A percentile compares a stretch with the other conserved stretches of the same genome.
Evolutionary conservation across 2,888 invertebrate genomes (phyloP).

Genomic region (Synanthedon myopaeformis): DNA sequence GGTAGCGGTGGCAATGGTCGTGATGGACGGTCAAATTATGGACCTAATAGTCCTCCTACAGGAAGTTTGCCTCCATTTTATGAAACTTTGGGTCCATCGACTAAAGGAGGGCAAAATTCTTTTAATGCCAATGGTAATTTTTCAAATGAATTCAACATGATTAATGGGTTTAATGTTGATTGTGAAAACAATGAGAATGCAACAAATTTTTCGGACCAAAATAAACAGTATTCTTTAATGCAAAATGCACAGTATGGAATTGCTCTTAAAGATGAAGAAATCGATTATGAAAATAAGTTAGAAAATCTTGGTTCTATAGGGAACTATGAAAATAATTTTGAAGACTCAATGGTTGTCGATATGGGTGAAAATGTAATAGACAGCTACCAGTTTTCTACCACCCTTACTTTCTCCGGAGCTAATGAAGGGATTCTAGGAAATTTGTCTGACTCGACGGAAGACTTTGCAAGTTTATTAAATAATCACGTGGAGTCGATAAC

Average conservation of each 20-base stretch:
- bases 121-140: conserved; percentile 78
- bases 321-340: conserved; percentile 74
- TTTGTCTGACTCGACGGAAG: conserved; percentile 84
- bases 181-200: conserved; percentile 78
- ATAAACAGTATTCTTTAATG: conserved; percentile 82
- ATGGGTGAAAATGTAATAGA: conserved; percentile 83
- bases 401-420: conserved; percentile 81
- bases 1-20: conserved; percentile 84
- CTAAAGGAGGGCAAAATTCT: conserved; percentile 81
- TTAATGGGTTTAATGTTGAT: conserved; percentile 80
- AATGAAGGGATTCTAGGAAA: conserved; percentile 84
- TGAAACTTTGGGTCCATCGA: conserved; percentile 76
- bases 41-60: conserved; percentile 88
- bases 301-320: conserved; percentile 76
- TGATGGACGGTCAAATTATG: conserved; percentile 87
- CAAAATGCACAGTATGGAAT: conserved; percentile 87
- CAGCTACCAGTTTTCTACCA: conserved; percentile 85
- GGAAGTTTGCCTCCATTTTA: conserved; percentile 91
- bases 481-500: conserved; percentile 77
- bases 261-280: conserved; percentile 84
- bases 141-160: conserved; percentile 76
- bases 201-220: conserved; percentile 62
- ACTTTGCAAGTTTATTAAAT: conserved; percentile 80
- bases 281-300: conserved; percentile 82
- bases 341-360: conserved; percentile 87